A percentile compares a stretch with the other conserved stretches of the same genome.
These are phyloP conservation scores for Elysia crispata DNA, from an alignment of 2,888 invertebrate species.

Conservation along the genomic window DNA sequence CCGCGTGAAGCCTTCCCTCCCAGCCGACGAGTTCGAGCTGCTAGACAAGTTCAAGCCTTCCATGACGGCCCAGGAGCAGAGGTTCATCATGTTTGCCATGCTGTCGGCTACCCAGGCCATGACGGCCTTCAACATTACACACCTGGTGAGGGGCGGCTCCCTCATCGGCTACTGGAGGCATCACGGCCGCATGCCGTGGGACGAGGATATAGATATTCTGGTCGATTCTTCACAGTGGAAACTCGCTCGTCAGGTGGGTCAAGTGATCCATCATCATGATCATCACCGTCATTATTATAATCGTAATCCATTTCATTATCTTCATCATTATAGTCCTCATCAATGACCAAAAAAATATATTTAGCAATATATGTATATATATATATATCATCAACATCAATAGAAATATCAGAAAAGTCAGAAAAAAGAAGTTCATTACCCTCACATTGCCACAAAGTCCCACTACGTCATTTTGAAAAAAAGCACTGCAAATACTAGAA, in stretches of 20 bases:
- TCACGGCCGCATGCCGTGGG: conserved; percentile 50
- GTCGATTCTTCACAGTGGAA: conserved; percentile 42
- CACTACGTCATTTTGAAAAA: too few species aligned
- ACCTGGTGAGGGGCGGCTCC: conserved; percentile 45
- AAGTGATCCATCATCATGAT: too few species aligned
- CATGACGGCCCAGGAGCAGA: conserved; percentile 45
- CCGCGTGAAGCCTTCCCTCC: conserved; percentile 1
- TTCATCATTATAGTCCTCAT: too few species aligned
- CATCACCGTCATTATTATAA: too few species aligned
- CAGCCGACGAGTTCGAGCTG: conserved; percentile 22
- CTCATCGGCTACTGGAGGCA: conserved; percentile 48
- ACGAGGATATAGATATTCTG: conserved; percentile 50
- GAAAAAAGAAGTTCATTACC: too few species aligned
- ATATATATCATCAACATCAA: too few species aligned
- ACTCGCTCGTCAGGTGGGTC: conserved; percentile 16
- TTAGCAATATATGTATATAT: too few species aligned
- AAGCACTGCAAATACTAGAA: too few species aligned
- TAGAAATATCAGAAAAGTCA: too few species aligned
- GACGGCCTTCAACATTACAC: conserved; percentile 47
- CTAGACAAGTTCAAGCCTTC: conserved; percentile 49
- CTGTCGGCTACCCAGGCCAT: conserved; percentile 43
- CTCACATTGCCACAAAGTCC: too few species aligned
- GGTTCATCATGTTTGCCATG: conserved; percentile 46
- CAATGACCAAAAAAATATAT: too few species aligned
- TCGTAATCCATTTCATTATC: too few species aligned